Evolutionary conservation across 2,888 invertebrate species (phyloP), one percentile per base, ranked within the genome.

Genomic region (Stenodema calcarata): DNA sequence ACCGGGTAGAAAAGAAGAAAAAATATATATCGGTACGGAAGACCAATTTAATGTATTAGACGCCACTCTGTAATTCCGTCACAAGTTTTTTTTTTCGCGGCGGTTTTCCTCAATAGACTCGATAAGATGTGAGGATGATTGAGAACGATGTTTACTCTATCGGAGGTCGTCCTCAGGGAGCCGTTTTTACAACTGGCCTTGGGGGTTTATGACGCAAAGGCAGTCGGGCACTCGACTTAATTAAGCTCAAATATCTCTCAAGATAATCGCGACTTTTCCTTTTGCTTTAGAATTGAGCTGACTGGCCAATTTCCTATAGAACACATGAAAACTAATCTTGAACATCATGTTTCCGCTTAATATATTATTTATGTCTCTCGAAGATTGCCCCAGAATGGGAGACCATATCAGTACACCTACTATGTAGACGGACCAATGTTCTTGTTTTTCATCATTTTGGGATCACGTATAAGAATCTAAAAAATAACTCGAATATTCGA

Each of bases 141-240:
- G 84, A 84, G 84, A 73, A 84, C 84, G 75, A 75, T 84, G 84
- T 84, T 84, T 70, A 73, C 75, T 73, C 44, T 69, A 69, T 69
- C 84, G 75, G 47, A 27, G 75, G 75, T 44, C 84, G 84, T 28
- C 84, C 84, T 73, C 7, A 73, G 80, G 35, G 80, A 30, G 30
- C 80, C 30, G 80, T 80, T 80, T 62, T 80, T 80, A 54, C 80
- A 30, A 54, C 54, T 54, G n/a, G 54, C 80, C 54, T 54, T 47
- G 4, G 41, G 84, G 50, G 30, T 42, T 82, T 82, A 82, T 82
- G 69, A 54, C 80, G n/a, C 11, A 47, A 16, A n/a, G 1, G 27
- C 23, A 6, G 23, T 28, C 27, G 30, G 50, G 23, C 54, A 54
- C 18, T 80, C 80, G 28, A 80, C 30, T 80, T 80, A 50, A 80